phyloP scores from a whole-genome alignment of 2,113 vertebrate species.

The Dendrocopos noguchii region DNA sequence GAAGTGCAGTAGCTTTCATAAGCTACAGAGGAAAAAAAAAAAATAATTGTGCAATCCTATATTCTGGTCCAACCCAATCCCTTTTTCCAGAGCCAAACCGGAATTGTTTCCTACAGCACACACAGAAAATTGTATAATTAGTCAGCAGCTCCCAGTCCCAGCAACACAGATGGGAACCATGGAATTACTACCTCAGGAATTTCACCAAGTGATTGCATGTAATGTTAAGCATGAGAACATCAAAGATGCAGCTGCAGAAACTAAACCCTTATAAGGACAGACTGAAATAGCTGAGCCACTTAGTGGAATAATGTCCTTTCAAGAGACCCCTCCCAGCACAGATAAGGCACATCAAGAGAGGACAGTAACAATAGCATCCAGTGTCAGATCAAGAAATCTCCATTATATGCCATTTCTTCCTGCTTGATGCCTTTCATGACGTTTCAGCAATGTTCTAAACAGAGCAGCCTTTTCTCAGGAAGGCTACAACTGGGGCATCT shows the following conservation, averaged over 20 bases:
- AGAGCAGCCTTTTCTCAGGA: background rate
- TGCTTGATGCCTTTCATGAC: background rate
- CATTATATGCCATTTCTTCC: background rate
- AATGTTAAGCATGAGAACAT: conserved; percentile 33
- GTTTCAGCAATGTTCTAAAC: background rate
- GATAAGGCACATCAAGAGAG: background rate
- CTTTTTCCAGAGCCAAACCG: conserved; percentile 52
- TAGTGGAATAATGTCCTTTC: background rate
- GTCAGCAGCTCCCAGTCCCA: conserved; percentile 46
- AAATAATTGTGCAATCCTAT: conserved; percentile 21
- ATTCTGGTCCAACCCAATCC: conserved; percentile 30
- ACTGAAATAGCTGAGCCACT: background rate
- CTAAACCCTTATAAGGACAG: conserved; percentile 7
- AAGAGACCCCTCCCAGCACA: background rate
- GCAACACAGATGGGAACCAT: conserved; percentile 53
- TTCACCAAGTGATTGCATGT: conserved; percentile 22
- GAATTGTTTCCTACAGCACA: conserved; percentile 55
- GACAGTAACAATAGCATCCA: background rate
- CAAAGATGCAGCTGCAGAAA: conserved; percentile 44
- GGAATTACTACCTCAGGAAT: conserved; percentile 48
- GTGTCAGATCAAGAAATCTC: background rate
- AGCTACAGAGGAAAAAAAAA: conserved; percentile 46
- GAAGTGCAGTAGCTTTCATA: conserved; percentile 34
- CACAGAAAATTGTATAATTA: conserved; percentile 55
- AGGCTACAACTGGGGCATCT: background rate